Base-by-base conservation (phyloP, 2,797 vertebrate genomes). In the Nyctalus aviator region DNA sequence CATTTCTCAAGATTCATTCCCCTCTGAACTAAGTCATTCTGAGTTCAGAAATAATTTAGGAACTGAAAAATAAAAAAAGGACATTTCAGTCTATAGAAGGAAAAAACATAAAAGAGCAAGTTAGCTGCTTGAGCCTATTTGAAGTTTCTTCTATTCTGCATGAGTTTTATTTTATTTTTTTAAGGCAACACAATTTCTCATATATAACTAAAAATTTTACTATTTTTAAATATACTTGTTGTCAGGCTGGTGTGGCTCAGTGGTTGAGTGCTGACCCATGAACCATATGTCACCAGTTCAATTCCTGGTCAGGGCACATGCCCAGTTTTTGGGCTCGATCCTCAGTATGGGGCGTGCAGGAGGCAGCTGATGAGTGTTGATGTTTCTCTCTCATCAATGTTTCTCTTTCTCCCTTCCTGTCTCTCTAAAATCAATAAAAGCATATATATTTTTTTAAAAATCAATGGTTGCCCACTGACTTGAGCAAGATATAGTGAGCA, bases 1-100 rank as follows among this genome's bases (percentile, higher is more conserved):
- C 73, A 77, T 82, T 91, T 94, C 64, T 81, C 72, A 94, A 75
- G 25, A 90, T 41, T 15, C 89, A 30, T 27, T 84, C 30, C 17
- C 30, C 25, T 89, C 59, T 84, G 37, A 11, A 77, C 25, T 87
- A 81, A 84, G 78, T 84, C 17, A 57, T 75, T 86, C 17, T 75
- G 76, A 87, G n/a, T 17, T 93, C 66, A 94, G 30, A 83, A 85
- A 76, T 35, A 76, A 53, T 41, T 76, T 37, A 62, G 64, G 25
- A 87, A 91, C 32, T 50, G 6, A 46, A 94, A 88, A 83, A 77
- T 41, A 11, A 12, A 66, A 83, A 72, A 17, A 93, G 12, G 30
- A 0, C 53, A 79, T 91, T 88, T 71, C 9, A 78, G 30, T 44
- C 44, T 55, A 73, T 15, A 25, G 89, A 86, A 84, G 50, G 44